Base-by-base conservation (phyloP, 2,888 invertebrate species). In the Nesidiocoris tenuis region DNA sequence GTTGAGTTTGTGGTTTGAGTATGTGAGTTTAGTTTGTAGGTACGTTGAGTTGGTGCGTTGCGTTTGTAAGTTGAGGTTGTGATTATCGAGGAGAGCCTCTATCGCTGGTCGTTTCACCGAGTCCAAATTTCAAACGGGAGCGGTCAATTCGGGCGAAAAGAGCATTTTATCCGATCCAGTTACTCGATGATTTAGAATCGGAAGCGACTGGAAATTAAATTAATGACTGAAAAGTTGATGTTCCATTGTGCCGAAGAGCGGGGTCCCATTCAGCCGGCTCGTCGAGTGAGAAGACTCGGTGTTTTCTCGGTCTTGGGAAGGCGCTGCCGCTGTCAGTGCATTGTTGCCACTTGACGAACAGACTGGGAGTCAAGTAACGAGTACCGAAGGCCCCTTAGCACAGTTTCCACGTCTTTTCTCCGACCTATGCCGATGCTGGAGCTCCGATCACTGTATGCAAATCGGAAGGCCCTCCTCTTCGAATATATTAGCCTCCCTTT, bases 341-440 rank as follows among this genome's bases (percentile, higher is more conserved):
- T 39, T 39, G 39, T 39, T 39, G 39, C 39, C 5, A 39, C 39
- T 39, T 39, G 39, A 39, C 39, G 39, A 39, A 39, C 39, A 3
- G 39, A 39, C 39, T 39, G 39, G 39, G 39, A 39, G 39, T 39
- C 39, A 39, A 66, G 66, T 66, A 75, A 75, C 74, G 66, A 75
- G 74, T 75, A 56, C 66, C 74, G 59, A 75, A 66, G 59, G 74
- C 66, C 74, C 61, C 72, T 75, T 75, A 75, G 74, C 74, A 75
- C 74, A 75, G 74, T 75, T 75, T 75, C 74, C 74, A 75, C 65
- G 66, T 75, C 65, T 75, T 63, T 57, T 74, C 22, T 24, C 66
- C 39, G 12, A 39, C n/a, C n/a, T n/a, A n/a, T n/a, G n/a, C n/a
- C 3, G 39, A 39, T 39, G 39, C 39, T 12, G 39, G 12, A 39